Conservation (phyloP, 2,113 vertebrate species). For the Heterotis niloticus region DNA sequence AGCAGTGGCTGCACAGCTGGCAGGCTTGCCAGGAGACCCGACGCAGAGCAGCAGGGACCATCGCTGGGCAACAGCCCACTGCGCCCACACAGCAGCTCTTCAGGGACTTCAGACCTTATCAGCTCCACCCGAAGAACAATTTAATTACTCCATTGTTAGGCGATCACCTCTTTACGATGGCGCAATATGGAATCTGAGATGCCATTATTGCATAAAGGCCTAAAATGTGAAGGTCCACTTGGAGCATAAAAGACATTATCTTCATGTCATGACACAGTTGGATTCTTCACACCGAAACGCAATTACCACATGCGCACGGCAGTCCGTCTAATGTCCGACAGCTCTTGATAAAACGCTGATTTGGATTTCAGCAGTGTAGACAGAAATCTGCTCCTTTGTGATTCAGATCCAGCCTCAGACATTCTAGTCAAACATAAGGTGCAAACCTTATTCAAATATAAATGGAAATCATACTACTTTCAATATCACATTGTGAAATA, state of each 20-base stretch:
- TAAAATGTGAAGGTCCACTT: slow-evolving; percentile 19
- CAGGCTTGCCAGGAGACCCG: not conserved
- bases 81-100: slow-evolving; percentile 18
- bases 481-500: slow-evolving; percentile 46
- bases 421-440: not conserved
- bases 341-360: not conserved
- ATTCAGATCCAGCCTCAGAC: not conserved
- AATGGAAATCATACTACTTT: slow-evolving; percentile 48
- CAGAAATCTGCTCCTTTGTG: not conserved
- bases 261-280: slow-evolving; percentile 28
- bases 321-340: not conserved
- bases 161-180: slow-evolving; percentile 29
- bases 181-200: slow-evolving; percentile 29
- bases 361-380: slow-evolving; percentile 3
- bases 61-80: slow-evolving; percentile 28
- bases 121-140: slow-evolving; percentile 20
- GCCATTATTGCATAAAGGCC: slow-evolving; percentile 27
- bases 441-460: slow-evolving; percentile 30
- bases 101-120: slow-evolving; percentile 22
- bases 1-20: too few relatives aligned
- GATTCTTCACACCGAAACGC: slow-evolving; percentile 34
- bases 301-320: slow-evolving; percentile 25
- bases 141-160: slow-evolving; percentile 39
- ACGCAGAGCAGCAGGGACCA: not conserved
- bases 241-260: slow-evolving; percentile 26